Conservation (phyloP, 1,140 invertebrate species). For the Leucophenga varia region DNA sequence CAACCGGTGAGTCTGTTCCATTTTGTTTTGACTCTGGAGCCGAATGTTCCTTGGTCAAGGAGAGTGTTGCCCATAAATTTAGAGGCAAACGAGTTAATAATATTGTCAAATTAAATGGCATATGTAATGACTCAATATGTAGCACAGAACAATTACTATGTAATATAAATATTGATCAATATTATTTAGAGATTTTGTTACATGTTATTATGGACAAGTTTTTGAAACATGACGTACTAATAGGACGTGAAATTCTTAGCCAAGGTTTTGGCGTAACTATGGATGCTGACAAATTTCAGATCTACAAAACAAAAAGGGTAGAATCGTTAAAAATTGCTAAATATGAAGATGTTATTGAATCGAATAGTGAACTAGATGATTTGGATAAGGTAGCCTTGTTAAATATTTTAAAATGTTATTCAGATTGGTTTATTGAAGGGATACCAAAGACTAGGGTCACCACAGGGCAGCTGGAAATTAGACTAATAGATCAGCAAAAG, state of each 20-base stretch:
- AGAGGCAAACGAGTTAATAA: background rate
- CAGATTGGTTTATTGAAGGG: conserved; percentile 1
- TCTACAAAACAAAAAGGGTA: conserved; percentile 5
- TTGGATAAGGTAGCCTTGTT: conserved; percentile 3
- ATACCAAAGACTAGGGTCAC: conserved; percentile 5
- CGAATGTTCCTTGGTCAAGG: conserved; percentile 9
- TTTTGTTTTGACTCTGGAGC: conserved; percentile 13
- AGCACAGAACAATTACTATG: conserved; percentile 9
- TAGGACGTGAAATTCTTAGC: conserved; percentile 18
- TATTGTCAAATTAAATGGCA: conserved; percentile 10
- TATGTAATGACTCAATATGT: conserved; percentile 12
- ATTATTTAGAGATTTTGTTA: conserved; percentile 17
- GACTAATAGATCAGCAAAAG: conserved; percentile 16
- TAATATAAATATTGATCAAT: background rate
- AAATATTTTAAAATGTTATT: conserved; percentile 9
- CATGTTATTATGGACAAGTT: conserved; percentile 17
- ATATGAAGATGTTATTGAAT: background rate
- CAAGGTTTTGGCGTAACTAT: conserved; percentile 12
- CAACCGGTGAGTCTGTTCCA: conserved; percentile 13
- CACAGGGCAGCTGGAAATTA: conserved; percentile 12
- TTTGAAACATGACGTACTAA: conserved; percentile 12
- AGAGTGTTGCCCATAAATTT: background rate
- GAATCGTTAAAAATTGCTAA: background rate
- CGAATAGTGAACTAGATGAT: conserved; percentile 4
- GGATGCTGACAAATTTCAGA: conserved; percentile 5